Conservation (phyloP, 2,888 invertebrate species). For the Hydriomena furcata region DNA sequence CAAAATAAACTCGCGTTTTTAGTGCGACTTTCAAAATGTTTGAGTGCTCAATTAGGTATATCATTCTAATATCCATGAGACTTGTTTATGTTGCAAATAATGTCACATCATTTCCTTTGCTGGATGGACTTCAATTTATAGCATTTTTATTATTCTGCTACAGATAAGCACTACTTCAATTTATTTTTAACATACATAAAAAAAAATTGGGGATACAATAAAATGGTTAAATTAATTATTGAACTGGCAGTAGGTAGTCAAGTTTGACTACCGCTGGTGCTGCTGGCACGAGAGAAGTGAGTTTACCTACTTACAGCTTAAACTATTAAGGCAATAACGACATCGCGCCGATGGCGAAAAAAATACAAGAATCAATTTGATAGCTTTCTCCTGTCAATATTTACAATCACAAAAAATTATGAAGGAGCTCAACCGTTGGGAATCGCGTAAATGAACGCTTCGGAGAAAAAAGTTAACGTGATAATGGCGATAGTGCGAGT, state of each 20-base stretch:
- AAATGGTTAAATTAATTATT: too few relatives aligned
- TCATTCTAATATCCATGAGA: neutral
- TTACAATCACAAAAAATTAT: slow-evolving; percentile 51
- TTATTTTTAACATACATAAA: too few relatives aligned
- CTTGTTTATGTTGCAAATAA: neutral
- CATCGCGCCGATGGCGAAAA: slow-evolving; percentile 29
- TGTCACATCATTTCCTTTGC: neutral
- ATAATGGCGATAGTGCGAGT: too few relatives aligned
- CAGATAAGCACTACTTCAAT: neutral
- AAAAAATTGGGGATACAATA: too few relatives aligned
- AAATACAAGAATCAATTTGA: slow-evolving; percentile 41
- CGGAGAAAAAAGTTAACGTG: slow-evolving; percentile 55
- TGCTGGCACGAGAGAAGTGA: slow-evolving; percentile 23
- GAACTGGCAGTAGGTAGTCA: slow-evolving; percentile 12
- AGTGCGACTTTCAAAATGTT: neutral
- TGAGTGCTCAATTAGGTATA: neutral
- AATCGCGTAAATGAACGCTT: slow-evolving; percentile 21
- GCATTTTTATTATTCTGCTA: neutral
- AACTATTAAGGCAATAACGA: slow-evolving; percentile 26
- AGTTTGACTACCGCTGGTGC: slow-evolving; percentile 23
- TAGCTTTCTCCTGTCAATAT: slow-evolving; percentile 70
- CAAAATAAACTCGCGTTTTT: neutral
- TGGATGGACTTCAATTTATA: neutral
- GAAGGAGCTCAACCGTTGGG: slow-evolving; percentile 45
- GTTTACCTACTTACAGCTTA: slow-evolving; percentile 24